Percentiles rank a stretch among this genome's conserved stretches.
Evolutionary conservation across 1,140 invertebrate genomes (phyloP).

Genomic region (Epicauta chinensis): DNA sequence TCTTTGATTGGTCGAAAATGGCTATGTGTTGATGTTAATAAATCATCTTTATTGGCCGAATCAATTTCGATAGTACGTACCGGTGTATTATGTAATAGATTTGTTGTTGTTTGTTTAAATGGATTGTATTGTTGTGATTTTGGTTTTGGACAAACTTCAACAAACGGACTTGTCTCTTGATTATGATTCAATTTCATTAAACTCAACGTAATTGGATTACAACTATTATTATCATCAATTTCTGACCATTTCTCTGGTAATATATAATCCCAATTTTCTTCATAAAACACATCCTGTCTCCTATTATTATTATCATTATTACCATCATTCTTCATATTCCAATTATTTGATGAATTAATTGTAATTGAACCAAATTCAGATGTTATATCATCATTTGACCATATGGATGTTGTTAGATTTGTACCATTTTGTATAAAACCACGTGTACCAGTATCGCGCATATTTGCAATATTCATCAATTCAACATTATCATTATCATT

Average conservation of each 20-base stretch:
- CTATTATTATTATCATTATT: neutral
- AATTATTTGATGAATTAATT: conserved; percentile 18
- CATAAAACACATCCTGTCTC: too few species aligned
- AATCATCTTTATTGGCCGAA: conserved; percentile 49
- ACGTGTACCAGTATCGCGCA: conserved; percentile 21
- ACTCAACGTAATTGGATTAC: conserved; percentile 24
- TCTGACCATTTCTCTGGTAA: conserved; percentile 24
- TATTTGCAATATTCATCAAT: conserved; percentile 33
- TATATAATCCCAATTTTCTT: conserved; percentile 11
- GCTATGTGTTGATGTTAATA: conserved; percentile 62
- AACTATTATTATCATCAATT: conserved; percentile 16
- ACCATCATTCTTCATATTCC: conserved; percentile 14
- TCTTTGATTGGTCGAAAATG: conserved; percentile 71
- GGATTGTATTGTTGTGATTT: conserved; percentile 18
- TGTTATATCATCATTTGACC: conserved; percentile 33
- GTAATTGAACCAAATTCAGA: conserved; percentile 22
- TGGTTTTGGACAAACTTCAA: conserved; percentile 48
- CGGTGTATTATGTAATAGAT: neutral
- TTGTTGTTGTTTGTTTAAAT: neutral
- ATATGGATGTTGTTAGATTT: conserved; percentile 45
- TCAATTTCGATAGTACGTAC: conserved; percentile 17
- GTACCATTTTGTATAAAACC: conserved; percentile 42
- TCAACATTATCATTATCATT: conserved; percentile 27
- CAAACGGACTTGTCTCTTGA: conserved; percentile 51
- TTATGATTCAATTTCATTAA: conserved; percentile 49